Percentiles rank a stretch among this genome's conserved stretches.
Evolutionary conservation across 2,113 vertebrate genomes (phyloP).

Genomic region (Sarotherodon lohbergeri): DNA sequence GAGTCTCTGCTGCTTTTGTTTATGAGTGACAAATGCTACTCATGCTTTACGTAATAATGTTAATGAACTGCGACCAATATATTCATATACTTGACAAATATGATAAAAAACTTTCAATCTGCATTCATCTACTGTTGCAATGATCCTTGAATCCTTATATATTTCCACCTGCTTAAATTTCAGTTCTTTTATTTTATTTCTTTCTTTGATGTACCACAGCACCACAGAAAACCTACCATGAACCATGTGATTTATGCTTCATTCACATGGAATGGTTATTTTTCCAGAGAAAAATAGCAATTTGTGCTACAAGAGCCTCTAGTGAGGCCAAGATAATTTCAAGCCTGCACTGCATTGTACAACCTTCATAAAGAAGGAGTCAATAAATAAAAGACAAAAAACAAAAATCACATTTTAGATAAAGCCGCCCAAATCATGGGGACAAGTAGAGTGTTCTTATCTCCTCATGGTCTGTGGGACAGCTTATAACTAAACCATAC

Average conservation of each 20-base stretch:
- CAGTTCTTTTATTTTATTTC: not conserved
- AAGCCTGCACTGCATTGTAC: constrained; percentile 35
- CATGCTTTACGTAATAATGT: not conserved
- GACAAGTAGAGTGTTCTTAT: constrained; percentile 59
- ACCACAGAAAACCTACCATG: not conserved
- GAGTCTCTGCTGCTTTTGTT: not conserved
- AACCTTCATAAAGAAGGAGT: constrained; percentile 53
- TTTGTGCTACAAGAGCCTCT: constrained; percentile 24
- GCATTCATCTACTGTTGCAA: not conserved
- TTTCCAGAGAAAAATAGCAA: constrained; percentile 28
- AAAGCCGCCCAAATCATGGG: constrained; percentile 38
- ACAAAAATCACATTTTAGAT: constrained; percentile 57
- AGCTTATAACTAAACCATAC: constrained; percentile 35
- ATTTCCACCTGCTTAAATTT: not conserved
- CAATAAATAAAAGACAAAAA: constrained; percentile 48
- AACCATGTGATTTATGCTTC: constrained; percentile 33
- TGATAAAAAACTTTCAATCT: not conserved
- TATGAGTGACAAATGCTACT: not conserved
- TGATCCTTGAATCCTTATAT: not conserved
- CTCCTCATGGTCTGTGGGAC: constrained; percentile 29
- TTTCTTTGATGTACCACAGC: not conserved
- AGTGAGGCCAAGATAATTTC: constrained; percentile 63
- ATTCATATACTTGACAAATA: not conserved
- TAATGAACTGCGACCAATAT: not conserved
- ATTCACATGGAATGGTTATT: constrained; percentile 35